A percentile compares a stretch with the other conserved stretches of the same genome.
Conservation (phyloP, 2,888 invertebrate genomes). For the Torymus texanus region DNA sequence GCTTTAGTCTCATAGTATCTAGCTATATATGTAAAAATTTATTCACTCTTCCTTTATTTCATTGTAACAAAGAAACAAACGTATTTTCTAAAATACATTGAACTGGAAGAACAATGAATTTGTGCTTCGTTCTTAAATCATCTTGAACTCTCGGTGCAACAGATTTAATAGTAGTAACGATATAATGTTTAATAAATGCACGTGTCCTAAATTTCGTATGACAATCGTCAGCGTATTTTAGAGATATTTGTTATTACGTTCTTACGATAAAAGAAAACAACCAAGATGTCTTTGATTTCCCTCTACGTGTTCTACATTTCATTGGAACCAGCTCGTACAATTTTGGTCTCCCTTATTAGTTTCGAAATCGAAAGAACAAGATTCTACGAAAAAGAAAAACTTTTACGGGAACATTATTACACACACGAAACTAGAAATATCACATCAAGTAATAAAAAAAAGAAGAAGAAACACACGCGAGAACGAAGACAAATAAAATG, state of each 20-base stretch:
- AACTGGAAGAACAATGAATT: conserved; percentile 43
- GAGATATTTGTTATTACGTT: conserved; percentile 60
- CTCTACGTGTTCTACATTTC: conserved; percentile 26
- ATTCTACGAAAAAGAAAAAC: conserved; percentile 43
- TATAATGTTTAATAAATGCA: conserved; percentile 72
- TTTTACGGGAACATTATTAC: conserved; percentile 57
- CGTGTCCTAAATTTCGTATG: conserved; percentile 70
- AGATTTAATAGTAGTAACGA: conserved; percentile 52
- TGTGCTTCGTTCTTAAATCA: conserved; percentile 34
- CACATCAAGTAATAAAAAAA: conserved; percentile 69
- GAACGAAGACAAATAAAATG: conserved; percentile 62
- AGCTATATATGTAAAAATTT: conserved; percentile 41
- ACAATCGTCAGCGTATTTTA: conserved; percentile 74
- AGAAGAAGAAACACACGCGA: conserved; percentile 63
- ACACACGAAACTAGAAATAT: conserved; percentile 70
- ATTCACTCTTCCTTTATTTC: conserved; percentile 28
- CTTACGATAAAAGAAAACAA: conserved; percentile 31
- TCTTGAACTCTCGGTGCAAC: conserved; percentile 52
- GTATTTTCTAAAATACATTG: conserved; percentile 40
- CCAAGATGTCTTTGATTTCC: conserved; percentile 13
- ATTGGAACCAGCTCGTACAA: conserved; percentile 55
- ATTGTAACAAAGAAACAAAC: conserved; percentile 40
- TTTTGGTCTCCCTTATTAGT: conserved; percentile 4
- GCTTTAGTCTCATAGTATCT: conserved; percentile 22
- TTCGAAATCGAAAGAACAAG: conserved; percentile 41